A percentile compares a stretch with the other conserved stretches of the same genome.
Conservation (phyloP, 2,113 vertebrate species). For the Neolamprologus variostigma region DNA sequence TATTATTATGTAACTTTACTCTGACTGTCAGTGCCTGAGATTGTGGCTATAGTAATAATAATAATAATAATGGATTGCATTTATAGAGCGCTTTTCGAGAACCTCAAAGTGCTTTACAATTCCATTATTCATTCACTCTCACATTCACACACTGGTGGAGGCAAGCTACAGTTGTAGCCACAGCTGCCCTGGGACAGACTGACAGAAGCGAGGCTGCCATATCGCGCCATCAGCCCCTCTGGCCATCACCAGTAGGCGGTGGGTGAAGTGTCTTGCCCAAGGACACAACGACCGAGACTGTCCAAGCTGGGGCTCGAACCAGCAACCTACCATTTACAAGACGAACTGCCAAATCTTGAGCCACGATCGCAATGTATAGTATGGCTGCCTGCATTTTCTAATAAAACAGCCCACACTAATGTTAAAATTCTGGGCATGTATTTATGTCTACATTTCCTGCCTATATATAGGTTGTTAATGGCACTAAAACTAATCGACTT, state of each 20-base stretch:
- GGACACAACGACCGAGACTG: background rate
- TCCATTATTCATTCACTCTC: background rate
- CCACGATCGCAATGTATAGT: background rate
- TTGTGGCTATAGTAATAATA: background rate
- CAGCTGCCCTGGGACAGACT: background rate
- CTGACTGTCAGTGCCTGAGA: background rate
- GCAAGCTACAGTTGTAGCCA: background rate
- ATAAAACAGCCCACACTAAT: background rate
- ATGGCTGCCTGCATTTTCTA: background rate
- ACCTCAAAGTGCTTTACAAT: rapidly evolving
- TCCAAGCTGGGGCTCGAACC: background rate
- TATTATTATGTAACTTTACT: background rate
- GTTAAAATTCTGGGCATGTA: background rate
- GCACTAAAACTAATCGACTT: background rate
- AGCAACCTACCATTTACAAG: background rate
- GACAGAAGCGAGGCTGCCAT: background rate
- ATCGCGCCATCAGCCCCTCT: rapidly evolving
- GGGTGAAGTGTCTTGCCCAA: background rate
- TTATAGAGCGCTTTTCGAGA: background rate
- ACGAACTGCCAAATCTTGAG: background rate
- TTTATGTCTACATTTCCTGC: background rate
- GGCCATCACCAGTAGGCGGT: background rate
- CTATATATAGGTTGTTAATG: background rate
- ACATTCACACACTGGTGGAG: background rate
- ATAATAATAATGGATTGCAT: background rate